Evolutionary conservation across 2,888 invertebrate genomes (phyloP).

Genomic region (Palloptera scutellata): DNA sequence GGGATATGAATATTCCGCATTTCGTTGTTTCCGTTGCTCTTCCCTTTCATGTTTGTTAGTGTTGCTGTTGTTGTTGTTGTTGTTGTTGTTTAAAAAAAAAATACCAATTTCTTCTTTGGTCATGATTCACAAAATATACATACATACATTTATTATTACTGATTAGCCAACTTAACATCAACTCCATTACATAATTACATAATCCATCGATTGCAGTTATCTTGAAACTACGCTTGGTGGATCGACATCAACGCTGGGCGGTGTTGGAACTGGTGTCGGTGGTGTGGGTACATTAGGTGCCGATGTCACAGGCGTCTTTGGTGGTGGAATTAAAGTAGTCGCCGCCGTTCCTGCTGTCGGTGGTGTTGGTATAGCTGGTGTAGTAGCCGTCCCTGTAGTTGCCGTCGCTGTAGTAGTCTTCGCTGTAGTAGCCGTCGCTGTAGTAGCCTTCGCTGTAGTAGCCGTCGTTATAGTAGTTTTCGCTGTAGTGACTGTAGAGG

Average conservation of each 20-base stretch:
- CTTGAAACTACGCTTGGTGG: constrained; percentile 27
- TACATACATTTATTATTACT: background rate
- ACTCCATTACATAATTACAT: background rate
- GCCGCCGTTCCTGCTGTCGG: constrained; percentile 3
- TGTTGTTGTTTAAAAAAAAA: too few species aligned
- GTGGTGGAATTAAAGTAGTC: constrained; percentile 37
- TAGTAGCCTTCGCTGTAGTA: constrained; percentile 7
- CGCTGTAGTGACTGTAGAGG: background rate
- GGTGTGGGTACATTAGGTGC: constrained; percentile 43
- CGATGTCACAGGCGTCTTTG: constrained; percentile 43
- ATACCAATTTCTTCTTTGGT: too few species aligned
- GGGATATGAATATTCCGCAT: too few species aligned
- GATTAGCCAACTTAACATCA: background rate
- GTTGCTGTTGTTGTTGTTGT: too few species aligned
- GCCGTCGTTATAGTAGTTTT: constrained; percentile 9
- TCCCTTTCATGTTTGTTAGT: too few species aligned
- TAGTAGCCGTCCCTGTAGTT: background rate
- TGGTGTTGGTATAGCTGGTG: constrained; percentile 19
- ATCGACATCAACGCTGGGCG: constrained; percentile 33
- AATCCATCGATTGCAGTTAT: background rate
- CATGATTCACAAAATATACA: too few species aligned
- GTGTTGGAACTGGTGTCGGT: constrained; percentile 47
- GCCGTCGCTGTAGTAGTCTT: constrained; percentile 1
- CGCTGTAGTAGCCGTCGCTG: constrained; percentile 9
- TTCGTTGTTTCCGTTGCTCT: too few species aligned